Evolutionary conservation across 1,140 invertebrate species (phyloP), one percentile per base, ranked within the genome.

Genomic region (Macrocentrus cingulum): DNA sequence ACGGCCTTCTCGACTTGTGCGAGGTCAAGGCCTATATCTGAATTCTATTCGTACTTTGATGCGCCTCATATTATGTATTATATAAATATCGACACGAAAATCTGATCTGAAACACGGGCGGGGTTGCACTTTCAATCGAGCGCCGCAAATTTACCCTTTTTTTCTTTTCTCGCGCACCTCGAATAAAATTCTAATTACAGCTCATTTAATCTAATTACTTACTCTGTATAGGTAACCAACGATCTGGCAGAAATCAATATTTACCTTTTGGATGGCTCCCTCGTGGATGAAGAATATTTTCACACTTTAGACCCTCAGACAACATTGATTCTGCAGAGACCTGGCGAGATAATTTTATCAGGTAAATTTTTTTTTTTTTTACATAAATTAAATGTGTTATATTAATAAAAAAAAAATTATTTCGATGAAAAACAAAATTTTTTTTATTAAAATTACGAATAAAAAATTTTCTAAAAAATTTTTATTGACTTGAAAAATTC

Each of bases 221-320:
- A n/a, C n/a, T n/a, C n/a, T n/a, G n/a, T n/a, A n/a, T 44, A 78
- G 76, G 57, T 78, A 11, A 70, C 64, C 1, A 68, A 72, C 25
- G 64, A 76, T 34, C 62, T 79, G 69, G 56, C 75, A 76, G 66
- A 70, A 51, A 63, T 80, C 13, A 67, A 68, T 19, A 59, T 82
- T 34, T 77, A 73, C 34, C 63, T 82, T 1, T 72, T 84, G 34
- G 89, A 92, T 75, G 90, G 90, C 34, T 90, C 89, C 15, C 77
- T 85, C 58, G 83, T 91, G 19, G 85, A 88, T 44, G 87, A 91
- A 34, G 87, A 88, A 1, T 91, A 91, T 68, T 87, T 92, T 63
- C 70, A 79, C 37, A 89, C 86, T 1, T 67, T 92, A 50, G 83
- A 87, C 20, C 74, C 87, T 1, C 90, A 92, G 67, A 90, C 87